Evolutionary conservation across 2,888 invertebrate species (phyloP), one percentile per base, ranked within the genome.

Genomic region (Anoncus sp.): DNA sequence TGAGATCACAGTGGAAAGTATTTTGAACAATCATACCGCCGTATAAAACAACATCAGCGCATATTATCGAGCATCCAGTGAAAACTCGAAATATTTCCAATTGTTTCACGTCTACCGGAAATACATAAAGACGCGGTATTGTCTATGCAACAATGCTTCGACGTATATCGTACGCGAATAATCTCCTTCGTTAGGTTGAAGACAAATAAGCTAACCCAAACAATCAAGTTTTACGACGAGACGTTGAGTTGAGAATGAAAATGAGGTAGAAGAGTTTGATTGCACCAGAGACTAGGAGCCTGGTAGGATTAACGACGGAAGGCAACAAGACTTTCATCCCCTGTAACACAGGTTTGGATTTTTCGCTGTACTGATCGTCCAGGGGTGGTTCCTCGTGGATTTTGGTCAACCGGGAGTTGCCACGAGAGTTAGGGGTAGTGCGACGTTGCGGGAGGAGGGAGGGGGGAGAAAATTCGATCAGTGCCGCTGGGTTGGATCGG

Each of bases 381-480:
- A 47, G 20, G 60, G 38, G 53, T 40, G 59, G 43, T 62, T 51
- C 24, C 62, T 67, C n/a, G 38, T 67, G 55, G 62, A 75, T 67
- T 16, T 49, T 67, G 71, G 75, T 78, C 75, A 75, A 72, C 57
- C 60, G 65, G 75, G 43, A 72, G 27, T 43, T 57, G 45, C 43
- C 24, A 60, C 38, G 59, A 35, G 55, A 75, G 69, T 59, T 40
- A n/a, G 53, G n/a, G 63, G 49, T 47, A 75, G 63, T 65, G 45
- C n/a, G 31, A 31, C 60, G 69, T 75, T 75, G 60, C 6, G 43
- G 47, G 62, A 82, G 77, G 63, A 14, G 49, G 49, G 14, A 2
- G 14, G 10, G 83, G 77, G 82, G 78, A 83, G 86, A 86, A 85
- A 87, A 85, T 84, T 87, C 85, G 85, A 87, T 87, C 85, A 87